Percentiles rank a stretch among this genome's conserved stretches.
These are phyloP conservation scores for Nyctibius bracteatus DNA, from an alignment of 2,113 vertebrate genomes.

Conservation along the genomic window DNA sequence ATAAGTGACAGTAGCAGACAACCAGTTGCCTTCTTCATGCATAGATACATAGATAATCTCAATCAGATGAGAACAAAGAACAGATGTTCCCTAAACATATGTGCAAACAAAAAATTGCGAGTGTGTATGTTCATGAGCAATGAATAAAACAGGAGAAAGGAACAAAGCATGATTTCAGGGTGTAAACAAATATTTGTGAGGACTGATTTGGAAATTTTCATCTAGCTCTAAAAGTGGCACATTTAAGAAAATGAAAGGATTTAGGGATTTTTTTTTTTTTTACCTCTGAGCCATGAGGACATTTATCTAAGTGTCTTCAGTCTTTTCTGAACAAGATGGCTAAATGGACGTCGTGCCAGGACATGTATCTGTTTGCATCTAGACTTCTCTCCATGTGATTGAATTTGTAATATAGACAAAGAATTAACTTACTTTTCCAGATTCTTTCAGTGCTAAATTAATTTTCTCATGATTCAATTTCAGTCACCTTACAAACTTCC, in stretches of 20 bases:
- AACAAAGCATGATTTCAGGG: neutral
- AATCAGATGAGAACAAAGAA: neutral
- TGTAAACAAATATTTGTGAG: neutral
- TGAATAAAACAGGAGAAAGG: neutral
- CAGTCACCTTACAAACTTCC: neutral
- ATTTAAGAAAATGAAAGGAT: neutral
- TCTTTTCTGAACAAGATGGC: neutral
- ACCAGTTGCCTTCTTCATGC: neutral
- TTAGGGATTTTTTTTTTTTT: neutral
- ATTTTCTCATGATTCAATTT: neutral
- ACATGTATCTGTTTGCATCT: neutral
- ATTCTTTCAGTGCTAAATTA: neutral
- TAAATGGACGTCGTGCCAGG: neutral
- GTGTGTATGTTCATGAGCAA: neutral
- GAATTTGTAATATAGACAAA: neutral
- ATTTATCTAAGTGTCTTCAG: neutral
- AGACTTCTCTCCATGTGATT: neutral
- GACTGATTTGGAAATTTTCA: neutral
- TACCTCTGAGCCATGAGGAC: neutral
- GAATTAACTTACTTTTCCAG: neutral
- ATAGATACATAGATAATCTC: neutral
- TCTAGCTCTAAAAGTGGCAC: neutral
- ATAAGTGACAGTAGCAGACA: neutral
- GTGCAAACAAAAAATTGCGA: slow-evolving; percentile 26
- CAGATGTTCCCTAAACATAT: slow-evolving; percentile 49